phyloP scores from a whole-genome alignment of 2,113 vertebrate species.

The Ellobius talpinus region DNA sequence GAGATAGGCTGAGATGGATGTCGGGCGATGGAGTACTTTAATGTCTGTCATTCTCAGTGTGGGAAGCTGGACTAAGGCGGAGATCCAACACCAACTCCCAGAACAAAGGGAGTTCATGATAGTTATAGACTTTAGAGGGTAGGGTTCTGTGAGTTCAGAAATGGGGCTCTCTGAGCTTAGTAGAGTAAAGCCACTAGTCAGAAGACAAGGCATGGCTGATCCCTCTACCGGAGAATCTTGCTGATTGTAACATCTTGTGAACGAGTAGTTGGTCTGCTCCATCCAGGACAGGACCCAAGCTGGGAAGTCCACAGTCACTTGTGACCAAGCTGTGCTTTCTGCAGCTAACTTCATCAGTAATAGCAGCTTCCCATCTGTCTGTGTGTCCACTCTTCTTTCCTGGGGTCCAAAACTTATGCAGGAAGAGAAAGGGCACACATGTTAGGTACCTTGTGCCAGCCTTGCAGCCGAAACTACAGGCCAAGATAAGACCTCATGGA shows the following conservation, averaged over 20 bases:
- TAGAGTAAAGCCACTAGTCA: not conserved
- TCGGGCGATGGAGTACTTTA: not conserved
- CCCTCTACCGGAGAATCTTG: not conserved
- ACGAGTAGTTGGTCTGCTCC: not conserved
- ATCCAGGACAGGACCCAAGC: not conserved
- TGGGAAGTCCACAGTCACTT: not conserved
- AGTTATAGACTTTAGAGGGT: not conserved
- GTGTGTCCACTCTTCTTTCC: not conserved
- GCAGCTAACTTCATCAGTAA: not conserved
- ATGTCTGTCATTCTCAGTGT: not conserved
- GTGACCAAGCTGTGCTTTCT: not conserved
- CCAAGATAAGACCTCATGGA: not conserved
- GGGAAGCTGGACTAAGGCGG: too few relatives aligned
- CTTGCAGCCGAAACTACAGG: not conserved
- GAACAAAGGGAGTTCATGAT: not conserved
- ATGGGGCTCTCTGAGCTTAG: not conserved
- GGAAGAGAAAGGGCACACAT: not conserved
- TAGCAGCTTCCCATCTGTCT: not conserved
- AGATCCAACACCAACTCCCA: too few relatives aligned
- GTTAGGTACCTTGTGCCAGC: not conserved
- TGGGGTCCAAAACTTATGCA: not conserved
- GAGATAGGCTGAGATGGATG: not conserved
- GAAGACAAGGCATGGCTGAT: not conserved
- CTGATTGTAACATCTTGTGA: not conserved
- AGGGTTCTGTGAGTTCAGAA: not conserved